phyloP scores from a whole-genome alignment of 1,140 invertebrate genomes.

The Nixonia krombeini region DNA sequence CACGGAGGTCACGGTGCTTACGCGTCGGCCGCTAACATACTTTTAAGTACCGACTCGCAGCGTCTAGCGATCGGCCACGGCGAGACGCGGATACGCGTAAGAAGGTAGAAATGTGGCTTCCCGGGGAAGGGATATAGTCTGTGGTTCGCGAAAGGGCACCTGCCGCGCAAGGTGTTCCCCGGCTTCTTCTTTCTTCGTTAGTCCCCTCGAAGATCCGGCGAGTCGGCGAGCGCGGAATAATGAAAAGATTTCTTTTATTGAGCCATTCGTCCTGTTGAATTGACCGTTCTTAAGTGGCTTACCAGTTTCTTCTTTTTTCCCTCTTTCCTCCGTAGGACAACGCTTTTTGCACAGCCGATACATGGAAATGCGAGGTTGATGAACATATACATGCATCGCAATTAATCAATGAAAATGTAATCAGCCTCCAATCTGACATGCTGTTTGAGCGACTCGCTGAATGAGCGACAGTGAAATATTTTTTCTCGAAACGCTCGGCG shows the following conservation, averaged over 20 bases:
- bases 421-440: no score
- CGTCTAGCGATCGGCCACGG: conserved; percentile 12
- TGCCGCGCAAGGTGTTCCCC: conserved; percentile 63
- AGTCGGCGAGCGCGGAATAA: conserved; percentile 35
- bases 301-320: conserved; percentile 19
- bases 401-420: no score
- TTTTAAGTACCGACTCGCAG: conserved; percentile 64
- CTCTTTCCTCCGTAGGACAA: conserved; percentile 9
- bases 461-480: no score
- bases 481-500: no score
- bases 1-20: conserved; percentile 70
- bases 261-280: conserved; percentile 30
- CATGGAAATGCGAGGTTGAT: no score
- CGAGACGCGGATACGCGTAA: conserved; percentile 17
- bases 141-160: conserved; percentile 51
- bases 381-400: no score
- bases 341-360: conserved; percentile 11
- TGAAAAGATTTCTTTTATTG: conserved; percentile 33
- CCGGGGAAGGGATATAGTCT: conserved; percentile 40
- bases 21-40: conserved; percentile 65
- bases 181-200: conserved; percentile 42
- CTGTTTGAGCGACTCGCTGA: no score
- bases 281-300: conserved; percentile 24
- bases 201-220: conserved; percentile 18
- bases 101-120: conserved; percentile 35